Conservation (phyloP, 1,140 invertebrate species). For the Solen grandis region DNA sequence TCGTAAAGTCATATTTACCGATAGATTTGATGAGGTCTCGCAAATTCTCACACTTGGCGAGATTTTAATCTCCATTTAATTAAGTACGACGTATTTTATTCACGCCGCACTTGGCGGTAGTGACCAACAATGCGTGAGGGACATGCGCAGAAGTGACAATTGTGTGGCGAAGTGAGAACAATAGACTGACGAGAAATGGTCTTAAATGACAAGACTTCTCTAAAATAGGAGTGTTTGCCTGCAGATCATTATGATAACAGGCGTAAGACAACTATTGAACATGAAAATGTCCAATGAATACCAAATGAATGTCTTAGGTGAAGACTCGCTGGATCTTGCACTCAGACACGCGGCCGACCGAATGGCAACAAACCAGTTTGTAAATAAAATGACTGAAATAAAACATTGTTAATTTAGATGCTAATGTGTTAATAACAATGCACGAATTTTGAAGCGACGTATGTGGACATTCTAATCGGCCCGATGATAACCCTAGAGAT, state of each 20-base stretch:
- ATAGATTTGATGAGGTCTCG: conserved; percentile 58
- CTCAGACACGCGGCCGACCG: no score
- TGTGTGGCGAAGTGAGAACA: conserved; percentile 7
- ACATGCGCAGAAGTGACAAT: conserved; percentile 48
- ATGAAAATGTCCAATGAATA: background rate
- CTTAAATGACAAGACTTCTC: background rate
- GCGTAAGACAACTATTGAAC: background rate
- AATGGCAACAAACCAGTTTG: no score
- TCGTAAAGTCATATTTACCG: conserved; percentile 58
- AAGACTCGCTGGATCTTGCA: no score
- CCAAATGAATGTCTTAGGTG: background rate
- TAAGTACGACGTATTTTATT: conserved; percentile 41
- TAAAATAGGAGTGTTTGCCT: background rate
- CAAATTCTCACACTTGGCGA: conserved; percentile 50
- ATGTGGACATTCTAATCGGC: no score
- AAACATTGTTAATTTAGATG: no score
- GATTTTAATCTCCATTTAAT: conserved; percentile 57
- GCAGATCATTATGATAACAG: background rate
- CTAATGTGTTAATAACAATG: no score
- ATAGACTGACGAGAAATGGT: background rate
- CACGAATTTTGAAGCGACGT: no score
- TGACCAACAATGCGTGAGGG: conserved; percentile 30
- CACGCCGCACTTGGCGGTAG: conserved; percentile 18
- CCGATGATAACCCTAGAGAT: no score
- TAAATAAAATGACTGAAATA: no score